A percentile compares a stretch with the other conserved stretches of the same genome.
Conservation (phyloP, 2,113 vertebrate genomes). For the Tichodroma muraria region DNA sequence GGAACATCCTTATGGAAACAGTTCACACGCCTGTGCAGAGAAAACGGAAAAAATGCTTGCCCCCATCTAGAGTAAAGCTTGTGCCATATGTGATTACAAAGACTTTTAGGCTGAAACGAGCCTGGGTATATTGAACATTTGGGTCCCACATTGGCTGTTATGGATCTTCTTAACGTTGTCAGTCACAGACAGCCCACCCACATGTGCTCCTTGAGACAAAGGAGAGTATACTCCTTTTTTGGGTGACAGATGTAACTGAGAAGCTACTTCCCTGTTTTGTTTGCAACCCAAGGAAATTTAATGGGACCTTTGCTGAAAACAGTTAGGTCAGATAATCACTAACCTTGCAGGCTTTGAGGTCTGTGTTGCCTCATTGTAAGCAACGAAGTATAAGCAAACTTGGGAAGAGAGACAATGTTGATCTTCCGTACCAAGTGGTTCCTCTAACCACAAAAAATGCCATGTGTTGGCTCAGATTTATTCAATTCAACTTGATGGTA, state of each 20-base stretch:
- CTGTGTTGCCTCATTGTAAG: neutral
- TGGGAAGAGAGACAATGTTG: neutral
- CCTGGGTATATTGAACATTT: neutral
- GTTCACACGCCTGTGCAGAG: neutral
- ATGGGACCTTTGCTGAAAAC: neutral
- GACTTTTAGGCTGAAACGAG: neutral
- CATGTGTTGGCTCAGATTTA: neutral
- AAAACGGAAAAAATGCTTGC: neutral
- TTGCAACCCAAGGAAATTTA: neutral
- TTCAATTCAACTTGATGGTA: neutral
- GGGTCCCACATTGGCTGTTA: neutral
- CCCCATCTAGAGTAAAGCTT: neutral
- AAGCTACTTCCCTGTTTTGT: neutral
- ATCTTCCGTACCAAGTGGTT: neutral
- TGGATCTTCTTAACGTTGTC: neutral
- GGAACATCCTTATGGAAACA: neutral
- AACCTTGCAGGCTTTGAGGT: neutral
- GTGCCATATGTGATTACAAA: neutral
- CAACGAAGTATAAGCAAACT: neutral
- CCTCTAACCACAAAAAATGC: neutral
- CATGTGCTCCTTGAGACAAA: neutral
- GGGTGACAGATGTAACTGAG: neutral
- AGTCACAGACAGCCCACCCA: neutral
- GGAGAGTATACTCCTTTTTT: neutral
- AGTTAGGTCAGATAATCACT: neutral